These are phyloP conservation scores for Parasteatoda lunata DNA, from an alignment of 2,888 invertebrate genomes.

Conservation along the genomic window DNA sequence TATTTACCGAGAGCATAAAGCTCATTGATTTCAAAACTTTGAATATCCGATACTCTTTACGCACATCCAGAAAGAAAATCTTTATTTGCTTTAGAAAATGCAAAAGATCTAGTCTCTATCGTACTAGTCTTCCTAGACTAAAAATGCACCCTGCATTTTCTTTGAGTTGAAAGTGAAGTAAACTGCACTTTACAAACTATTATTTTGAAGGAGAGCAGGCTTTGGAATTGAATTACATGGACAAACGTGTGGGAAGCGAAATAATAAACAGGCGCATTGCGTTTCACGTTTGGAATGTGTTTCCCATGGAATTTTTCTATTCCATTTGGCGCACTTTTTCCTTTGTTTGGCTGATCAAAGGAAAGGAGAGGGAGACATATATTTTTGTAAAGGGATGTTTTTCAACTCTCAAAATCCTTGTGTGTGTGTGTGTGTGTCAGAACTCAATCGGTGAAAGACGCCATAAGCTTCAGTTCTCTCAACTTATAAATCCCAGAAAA, in stretches of 20 bases:
- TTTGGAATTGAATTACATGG: conserved; percentile 5
- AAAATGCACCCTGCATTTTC: no score
- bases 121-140: no score
- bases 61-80: no score
- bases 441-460: neutral
- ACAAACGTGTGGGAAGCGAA: neutral
- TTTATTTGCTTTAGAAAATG: no score
- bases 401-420: neutral
- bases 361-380: neutral
- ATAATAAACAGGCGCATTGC: neutral
- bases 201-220: neutral
- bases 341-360: neutral
- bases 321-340: conserved; percentile 2
- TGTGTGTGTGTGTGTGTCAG: neutral
- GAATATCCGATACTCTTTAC: no score
- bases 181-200: neutral
- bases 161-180: neutral
- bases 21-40: no score
- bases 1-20: no score
- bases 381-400: neutral
- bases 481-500: neutral
- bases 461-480: neutral
- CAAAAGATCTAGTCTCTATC: no score
- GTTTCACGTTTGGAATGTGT: conserved; percentile 1
- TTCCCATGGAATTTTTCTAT: neutral